phyloP scores from a whole-genome alignment of 1,140 invertebrate genomes.

The Mylabris phalerata region DNA sequence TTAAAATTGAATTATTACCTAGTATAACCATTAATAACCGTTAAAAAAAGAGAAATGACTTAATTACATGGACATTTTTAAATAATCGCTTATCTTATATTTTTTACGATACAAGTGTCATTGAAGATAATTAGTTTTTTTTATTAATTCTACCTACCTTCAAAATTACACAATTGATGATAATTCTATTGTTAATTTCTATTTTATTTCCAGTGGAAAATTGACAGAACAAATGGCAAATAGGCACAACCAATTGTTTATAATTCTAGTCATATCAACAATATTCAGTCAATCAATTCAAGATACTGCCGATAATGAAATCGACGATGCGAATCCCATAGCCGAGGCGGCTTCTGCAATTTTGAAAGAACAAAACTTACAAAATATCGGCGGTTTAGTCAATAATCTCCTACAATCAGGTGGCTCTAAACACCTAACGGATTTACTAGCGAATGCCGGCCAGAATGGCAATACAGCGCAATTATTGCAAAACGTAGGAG shows the following conservation, averaged over 20 bases:
- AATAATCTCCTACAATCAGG: constrained; percentile 52
- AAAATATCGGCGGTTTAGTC: constrained; percentile 45
- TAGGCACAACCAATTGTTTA: not conserved
- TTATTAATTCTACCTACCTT: too few species aligned
- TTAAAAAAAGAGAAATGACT: too few species aligned
- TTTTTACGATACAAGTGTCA: too few species aligned
- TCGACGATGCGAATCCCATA: constrained; percentile 8
- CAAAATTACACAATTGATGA: not conserved
- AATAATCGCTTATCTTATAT: not conserved
- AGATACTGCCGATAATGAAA: constrained; percentile 12
- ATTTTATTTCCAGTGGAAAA: too few species aligned
- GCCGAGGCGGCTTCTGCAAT: constrained; percentile 9
- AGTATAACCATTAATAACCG: too few species aligned
- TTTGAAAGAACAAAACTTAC: constrained; percentile 44
- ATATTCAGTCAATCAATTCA: constrained; percentile 4
- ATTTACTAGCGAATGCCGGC: constrained; percentile 26
- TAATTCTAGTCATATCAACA: constrained; percentile 17
- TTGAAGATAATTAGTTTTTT: not conserved
- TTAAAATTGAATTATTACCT: too few species aligned
- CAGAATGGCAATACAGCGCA: constrained; percentile 33
- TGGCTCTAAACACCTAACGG: constrained; percentile 35
- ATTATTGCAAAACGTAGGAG: constrained; percentile 43
- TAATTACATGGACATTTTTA: too few species aligned
- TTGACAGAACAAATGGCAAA: too few species aligned
- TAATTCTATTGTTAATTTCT: not conserved